These are phyloP conservation scores for Oceanodroma tethys DNA, from an alignment of 2,113 vertebrate species.

Conservation along the genomic window DNA sequence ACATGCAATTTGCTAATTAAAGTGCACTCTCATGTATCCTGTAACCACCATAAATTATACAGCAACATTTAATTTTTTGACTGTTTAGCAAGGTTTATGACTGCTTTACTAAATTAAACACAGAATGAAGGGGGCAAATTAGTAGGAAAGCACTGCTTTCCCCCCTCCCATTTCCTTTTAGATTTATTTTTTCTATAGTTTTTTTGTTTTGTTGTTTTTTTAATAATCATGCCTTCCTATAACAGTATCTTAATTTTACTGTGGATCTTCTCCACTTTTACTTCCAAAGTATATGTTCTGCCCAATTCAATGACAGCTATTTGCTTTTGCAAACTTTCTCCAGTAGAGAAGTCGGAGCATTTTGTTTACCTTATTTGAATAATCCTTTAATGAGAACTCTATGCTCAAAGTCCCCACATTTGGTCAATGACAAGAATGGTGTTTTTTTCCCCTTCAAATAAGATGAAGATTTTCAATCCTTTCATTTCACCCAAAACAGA, in stretches of 20 bases:
- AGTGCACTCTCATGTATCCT: slow-evolving; percentile 68
- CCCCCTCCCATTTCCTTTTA: not conserved
- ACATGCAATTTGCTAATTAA: slow-evolving; percentile 78
- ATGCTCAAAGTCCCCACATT: not conserved
- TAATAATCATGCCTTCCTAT: not conserved
- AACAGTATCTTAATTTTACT: not conserved
- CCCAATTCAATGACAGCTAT: not conserved
- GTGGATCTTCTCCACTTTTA: not conserved
- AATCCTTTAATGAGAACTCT: not conserved
- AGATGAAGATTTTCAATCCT: not conserved
- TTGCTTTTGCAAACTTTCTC: slow-evolving; percentile 12
- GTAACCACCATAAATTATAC: slow-evolving; percentile 74
- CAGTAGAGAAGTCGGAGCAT: not conserved
- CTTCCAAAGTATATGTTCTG: not conserved
- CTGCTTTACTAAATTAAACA: slow-evolving; percentile 67
- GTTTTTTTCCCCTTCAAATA: accelerated
- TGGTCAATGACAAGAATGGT: not conserved
- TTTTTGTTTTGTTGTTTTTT: not conserved
- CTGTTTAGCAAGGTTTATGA: slow-evolving; percentile 68
- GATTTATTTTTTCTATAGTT: not conserved
- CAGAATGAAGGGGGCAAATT: slow-evolving; percentile 31
- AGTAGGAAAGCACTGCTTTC: slow-evolving; percentile 11
- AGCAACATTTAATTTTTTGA: slow-evolving; percentile 75
- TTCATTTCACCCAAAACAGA: not conserved
- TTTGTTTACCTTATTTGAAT: not conserved